Percentiles rank a stretch among this genome's conserved stretches.
These are phyloP conservation scores for Amia ocellicauda DNA, from an alignment of 2,113 vertebrate species.

Conservation along the genomic window DNA sequence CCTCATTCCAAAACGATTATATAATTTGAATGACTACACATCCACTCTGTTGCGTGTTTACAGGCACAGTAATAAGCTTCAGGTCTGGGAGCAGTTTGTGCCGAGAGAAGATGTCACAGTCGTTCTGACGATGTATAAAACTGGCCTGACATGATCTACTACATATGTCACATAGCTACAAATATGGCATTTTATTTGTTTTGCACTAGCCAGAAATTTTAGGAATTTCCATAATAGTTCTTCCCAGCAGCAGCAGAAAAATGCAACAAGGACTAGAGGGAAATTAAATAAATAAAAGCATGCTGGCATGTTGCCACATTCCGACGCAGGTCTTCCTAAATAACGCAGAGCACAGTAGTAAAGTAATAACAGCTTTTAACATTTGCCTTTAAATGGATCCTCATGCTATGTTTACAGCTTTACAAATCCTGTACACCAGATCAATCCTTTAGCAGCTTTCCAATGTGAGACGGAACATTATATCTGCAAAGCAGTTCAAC, in stretches of 20 bases:
- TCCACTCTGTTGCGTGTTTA: neutral
- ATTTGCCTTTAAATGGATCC: neutral
- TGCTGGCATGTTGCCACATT: no score
- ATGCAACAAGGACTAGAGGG: neutral
- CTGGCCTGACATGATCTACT: neutral
- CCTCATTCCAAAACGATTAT: constrained; percentile 19
- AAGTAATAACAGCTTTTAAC: neutral
- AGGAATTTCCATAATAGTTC: neutral
- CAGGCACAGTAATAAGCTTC: no score
- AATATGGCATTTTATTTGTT: neutral
- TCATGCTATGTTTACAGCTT: no score
- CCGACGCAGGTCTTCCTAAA: constrained; percentile 4
- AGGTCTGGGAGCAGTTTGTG: neutral
- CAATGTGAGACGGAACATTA: no score
- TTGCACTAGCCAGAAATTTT: neutral
- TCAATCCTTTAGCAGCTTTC: no score
- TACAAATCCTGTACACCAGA: no score
- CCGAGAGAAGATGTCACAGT: neutral
- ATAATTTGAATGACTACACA: neutral
- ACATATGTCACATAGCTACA: neutral
- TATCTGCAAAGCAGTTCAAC: no score
- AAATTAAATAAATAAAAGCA: no score
- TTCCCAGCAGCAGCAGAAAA: neutral
- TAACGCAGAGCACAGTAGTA: neutral
- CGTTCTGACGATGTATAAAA: neutral